Percentiles rank a stretch among this genome's conserved stretches.
These are phyloP conservation scores for Cephus pygmeus DNA, from an alignment of 2,888 invertebrate genomes.

Conservation along the genomic window DNA sequence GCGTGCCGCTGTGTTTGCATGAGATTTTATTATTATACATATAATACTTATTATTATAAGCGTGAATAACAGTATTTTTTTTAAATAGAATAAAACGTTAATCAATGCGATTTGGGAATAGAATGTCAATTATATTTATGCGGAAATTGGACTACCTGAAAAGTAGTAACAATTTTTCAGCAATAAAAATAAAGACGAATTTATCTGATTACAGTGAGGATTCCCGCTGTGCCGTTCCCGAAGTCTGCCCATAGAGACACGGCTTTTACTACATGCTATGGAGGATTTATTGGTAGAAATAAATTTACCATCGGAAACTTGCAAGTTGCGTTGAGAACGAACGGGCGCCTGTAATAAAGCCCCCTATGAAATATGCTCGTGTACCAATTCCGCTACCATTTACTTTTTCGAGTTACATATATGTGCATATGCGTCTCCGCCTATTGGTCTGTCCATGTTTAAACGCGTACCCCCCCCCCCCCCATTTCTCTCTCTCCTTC, in stretches of 20 bases:
- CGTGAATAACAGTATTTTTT: neutral
- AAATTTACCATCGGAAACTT: constrained; percentile 37
- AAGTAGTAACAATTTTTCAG: neutral
- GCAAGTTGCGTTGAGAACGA: constrained; percentile 28
- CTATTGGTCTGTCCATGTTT: neutral
- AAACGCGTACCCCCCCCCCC: neutral
- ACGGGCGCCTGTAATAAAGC: constrained; percentile 24
- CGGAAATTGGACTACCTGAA: neutral
- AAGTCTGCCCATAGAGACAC: constrained; percentile 7
- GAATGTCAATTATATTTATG: neutral
- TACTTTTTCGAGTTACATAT: neutral
- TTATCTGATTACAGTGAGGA: neutral
- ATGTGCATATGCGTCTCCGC: neutral
- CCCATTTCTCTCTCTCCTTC: too few relatives aligned
- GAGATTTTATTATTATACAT: neutral
- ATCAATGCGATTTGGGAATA: neutral
- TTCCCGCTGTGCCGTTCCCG: neutral
- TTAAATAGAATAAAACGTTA: neutral
- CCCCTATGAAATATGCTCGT: constrained; percentile 21
- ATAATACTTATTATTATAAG: too few relatives aligned
- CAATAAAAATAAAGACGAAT: neutral
- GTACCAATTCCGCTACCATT: constrained; percentile 10
- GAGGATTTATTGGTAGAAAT: constrained; percentile 35
- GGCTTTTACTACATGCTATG: constrained; percentile 24
- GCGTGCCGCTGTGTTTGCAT: too few relatives aligned